Evolutionary conservation across 1,140 invertebrate species (phyloP).

Genomic region (Bombus ignitus): DNA sequence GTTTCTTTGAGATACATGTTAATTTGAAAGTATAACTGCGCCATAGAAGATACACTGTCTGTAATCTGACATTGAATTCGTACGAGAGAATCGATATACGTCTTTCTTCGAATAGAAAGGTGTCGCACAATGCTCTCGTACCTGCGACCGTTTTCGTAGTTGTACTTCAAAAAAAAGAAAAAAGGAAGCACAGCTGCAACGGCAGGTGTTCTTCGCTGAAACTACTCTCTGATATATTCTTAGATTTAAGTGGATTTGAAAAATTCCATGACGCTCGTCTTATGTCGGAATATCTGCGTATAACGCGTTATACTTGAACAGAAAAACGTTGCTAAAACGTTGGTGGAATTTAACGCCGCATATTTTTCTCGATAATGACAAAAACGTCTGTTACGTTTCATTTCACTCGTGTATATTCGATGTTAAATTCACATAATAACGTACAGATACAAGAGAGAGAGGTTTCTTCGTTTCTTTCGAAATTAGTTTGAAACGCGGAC

Average conservation of each 20-base stretch:
- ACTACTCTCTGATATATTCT: background rate
- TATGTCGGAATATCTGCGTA: background rate
- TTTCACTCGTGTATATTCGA: no score
- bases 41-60: background rate
- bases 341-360: background rate
- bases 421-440: background rate
- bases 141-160: conserved; percentile 4
- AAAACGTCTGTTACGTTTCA: background rate
- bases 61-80: background rate
- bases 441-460: background rate
- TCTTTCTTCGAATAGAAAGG: conserved; percentile 10
- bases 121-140: conserved; percentile 8
- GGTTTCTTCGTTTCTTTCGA: background rate
- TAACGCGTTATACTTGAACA: background rate
- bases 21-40: background rate
- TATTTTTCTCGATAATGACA: background rate
- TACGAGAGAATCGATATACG: background rate
- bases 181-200: conserved; percentile 33
- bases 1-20: no score
- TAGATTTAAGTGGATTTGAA: conserved; percentile 9
- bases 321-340: background rate
- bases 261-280: background rate
- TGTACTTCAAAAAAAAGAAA: background rate
- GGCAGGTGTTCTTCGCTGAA: conserved; percentile 26
- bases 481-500: background rate